Percentiles rank a stretch among this genome's conserved stretches.
These are phyloP conservation scores for Heteropelma amictum DNA, from an alignment of 2,888 invertebrate genomes.

Conservation along the genomic window DNA sequence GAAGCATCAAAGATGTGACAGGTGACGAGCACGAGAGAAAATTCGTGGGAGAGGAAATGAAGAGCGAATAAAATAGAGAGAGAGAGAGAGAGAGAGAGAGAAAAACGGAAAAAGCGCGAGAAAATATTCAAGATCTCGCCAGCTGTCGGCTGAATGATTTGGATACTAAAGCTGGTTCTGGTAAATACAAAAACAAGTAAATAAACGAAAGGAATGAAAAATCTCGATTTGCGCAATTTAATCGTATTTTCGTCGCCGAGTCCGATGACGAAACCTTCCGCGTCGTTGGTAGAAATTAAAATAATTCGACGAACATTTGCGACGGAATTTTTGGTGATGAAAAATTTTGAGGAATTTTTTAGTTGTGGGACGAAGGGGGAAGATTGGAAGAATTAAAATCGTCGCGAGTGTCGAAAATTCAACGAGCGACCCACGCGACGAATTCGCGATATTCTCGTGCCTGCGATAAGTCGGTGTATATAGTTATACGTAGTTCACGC, in stretches of 20 bases:
- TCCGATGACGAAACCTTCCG: too few relatives aligned
- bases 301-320: too few relatives aligned
- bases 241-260: too few relatives aligned
- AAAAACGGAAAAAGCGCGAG: background rate
- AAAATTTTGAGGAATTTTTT: too few relatives aligned
- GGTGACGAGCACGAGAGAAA: constrained; percentile 23
- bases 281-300: too few relatives aligned
- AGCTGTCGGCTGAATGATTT: constrained; percentile 72
- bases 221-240: background rate
- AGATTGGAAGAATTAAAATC: background rate
- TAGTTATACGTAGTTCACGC: too few relatives aligned
- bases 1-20: constrained; percentile 32
- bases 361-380: background rate
- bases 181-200: constrained; percentile 62
- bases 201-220: background rate
- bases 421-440: constrained; percentile 14
- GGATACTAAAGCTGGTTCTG: constrained; percentile 75
- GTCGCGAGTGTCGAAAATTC: constrained; percentile 7
- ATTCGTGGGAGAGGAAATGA: constrained; percentile 10
- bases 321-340: too few relatives aligned
- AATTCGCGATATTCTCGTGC: background rate
- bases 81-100: too few relatives aligned
- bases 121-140: constrained; percentile 21
- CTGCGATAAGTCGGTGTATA: background rate
- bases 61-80: constrained; percentile 2